phyloP scores from a whole-genome alignment of 2,113 vertebrate species.

The Uria aalge region DNA sequence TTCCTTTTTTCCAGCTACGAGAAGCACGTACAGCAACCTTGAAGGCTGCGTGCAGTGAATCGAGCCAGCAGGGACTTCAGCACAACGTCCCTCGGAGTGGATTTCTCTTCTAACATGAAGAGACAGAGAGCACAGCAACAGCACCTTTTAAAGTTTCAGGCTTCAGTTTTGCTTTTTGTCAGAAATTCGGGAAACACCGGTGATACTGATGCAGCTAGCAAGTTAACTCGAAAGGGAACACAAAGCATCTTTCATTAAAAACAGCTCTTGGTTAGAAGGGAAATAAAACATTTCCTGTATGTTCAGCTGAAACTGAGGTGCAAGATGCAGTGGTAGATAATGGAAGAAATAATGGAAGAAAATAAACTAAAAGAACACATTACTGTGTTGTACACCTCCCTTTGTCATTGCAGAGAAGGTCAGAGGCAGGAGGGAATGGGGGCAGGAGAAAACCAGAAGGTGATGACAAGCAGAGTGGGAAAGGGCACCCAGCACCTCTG shows the following conservation, averaged over 20 bases:
- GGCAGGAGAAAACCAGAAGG: background rate
- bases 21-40: background rate
- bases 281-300: background rate
- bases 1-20: background rate
- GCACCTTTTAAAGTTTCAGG: background rate
- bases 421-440: background rate
- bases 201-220: background rate
- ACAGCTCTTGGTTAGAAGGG: background rate
- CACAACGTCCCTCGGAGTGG: background rate
- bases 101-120: background rate
- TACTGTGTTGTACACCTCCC: background rate
- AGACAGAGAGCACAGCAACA: background rate
- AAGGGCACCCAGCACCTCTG: background rate
- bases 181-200: background rate
- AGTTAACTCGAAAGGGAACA: background rate
- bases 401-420: background rate
- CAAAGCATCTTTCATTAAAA: background rate
- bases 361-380: background rate
- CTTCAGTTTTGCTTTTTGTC: background rate
- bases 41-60: background rate
- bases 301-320: background rate
- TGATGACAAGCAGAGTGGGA: background rate
- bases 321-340: background rate
- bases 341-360: background rate
- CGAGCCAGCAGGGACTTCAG: background rate